A percentile compares a stretch with the other conserved stretches of the same genome.
Evolutionary conservation across 2,113 vertebrate species (phyloP).

Genomic region (Microcebus ravelobensis): DNA sequence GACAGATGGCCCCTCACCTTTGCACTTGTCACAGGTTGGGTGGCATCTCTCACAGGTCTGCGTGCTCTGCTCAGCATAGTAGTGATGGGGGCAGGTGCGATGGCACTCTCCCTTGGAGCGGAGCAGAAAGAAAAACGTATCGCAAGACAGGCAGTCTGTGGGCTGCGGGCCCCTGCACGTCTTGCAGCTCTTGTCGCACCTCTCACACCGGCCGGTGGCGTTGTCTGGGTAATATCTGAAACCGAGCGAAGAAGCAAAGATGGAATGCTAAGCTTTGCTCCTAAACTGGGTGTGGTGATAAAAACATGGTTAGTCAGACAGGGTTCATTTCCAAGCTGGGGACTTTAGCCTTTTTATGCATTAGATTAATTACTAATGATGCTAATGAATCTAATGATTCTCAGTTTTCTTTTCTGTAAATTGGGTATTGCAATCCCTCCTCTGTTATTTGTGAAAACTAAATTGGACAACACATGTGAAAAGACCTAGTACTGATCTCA

Average conservation of each 20-base stretch:
- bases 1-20: conserved; percentile 81
- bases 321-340: background rate
- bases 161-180: conserved; percentile 84
- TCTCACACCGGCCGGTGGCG: conserved; percentile 84
- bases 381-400: background rate
- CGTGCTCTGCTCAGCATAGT: conserved; percentile 80
- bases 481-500: background rate
- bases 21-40: conserved; percentile 90
- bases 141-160: conserved; percentile 90
- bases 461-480: background rate
- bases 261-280: background rate
- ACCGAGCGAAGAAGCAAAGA: conserved; percentile 9
- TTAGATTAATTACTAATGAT: background rate
- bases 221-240: conserved; percentile 90
- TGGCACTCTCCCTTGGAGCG: conserved; percentile 84
- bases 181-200: conserved; percentile 90
- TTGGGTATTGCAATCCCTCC: background rate
- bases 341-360: background rate
- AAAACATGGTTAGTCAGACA: background rate
- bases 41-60: conserved; percentile 90
- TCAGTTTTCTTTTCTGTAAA: background rate
- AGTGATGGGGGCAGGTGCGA: conserved; percentile 88
- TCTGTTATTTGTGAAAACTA: background rate
- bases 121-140: conserved; percentile 86
- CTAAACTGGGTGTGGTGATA: background rate